Conservation (phyloP, 2,888 invertebrate genomes). For the Callyntrura guangdongensis region DNA sequence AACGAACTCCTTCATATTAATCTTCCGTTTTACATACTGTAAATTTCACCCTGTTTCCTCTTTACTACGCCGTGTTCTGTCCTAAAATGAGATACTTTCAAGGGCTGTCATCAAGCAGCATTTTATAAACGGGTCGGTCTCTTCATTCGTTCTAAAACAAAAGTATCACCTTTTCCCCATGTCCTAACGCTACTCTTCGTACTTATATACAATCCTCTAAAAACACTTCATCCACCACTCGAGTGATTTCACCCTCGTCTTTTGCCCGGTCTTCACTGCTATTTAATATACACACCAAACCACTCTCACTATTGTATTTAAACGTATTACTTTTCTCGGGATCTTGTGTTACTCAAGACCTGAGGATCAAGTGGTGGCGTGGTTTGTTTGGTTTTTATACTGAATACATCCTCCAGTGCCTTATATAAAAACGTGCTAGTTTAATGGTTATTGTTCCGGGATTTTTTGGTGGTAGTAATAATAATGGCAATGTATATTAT, state of each 20-base stretch:
- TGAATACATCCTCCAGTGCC: not conserved
- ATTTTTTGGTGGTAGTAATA: slow-evolving; percentile 21
- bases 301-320: not conserved
- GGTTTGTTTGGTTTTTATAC: not conserved
- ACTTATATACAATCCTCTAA: not conserved
- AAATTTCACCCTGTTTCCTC: too few relatives aligned
- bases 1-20: too few relatives aligned
- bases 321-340: not conserved
- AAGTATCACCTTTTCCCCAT: slow-evolving; percentile 14
- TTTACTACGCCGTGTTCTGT: not conserved
- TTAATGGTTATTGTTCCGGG: slow-evolving; percentile 15
- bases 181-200: too few relatives aligned
- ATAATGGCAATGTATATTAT: slow-evolving; percentile 3
- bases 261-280: not conserved
- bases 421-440: not conserved
- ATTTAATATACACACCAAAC: not conserved
- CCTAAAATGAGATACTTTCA: not conserved
- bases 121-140: not conserved
- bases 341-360: not conserved
- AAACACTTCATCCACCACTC: slow-evolving; percentile 68
- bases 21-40: too few relatives aligned
- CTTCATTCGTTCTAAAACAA: not conserved
- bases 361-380: slow-evolving; percentile 11
- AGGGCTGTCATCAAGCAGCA: not conserved
- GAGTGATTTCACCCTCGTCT: slow-evolving; percentile 59